Evolutionary conservation across 1,140 invertebrate genomes (phyloP).

Genomic region (Arion vulgaris): DNA sequence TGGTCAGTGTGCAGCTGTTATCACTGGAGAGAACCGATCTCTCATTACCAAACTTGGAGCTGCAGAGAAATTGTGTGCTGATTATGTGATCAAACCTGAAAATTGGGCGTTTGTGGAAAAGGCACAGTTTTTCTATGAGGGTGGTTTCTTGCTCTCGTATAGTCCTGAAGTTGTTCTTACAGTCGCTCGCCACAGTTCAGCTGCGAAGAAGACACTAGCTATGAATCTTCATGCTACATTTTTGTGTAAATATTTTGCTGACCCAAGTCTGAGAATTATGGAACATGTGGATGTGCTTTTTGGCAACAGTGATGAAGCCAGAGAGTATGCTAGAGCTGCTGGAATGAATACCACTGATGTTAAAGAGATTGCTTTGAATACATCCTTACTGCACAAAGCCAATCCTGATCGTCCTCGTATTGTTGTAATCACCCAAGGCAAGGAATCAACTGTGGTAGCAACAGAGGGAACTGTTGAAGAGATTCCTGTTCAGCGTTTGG

Average conservation of each 20-base stretch:
- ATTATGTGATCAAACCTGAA: conserved; percentile 84
- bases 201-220: conserved; percentile 84
- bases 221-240: conserved; percentile 99
- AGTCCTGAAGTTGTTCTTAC: conserved; percentile 88
- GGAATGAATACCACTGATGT: conserved; percentile 82
- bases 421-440: conserved; percentile 94
- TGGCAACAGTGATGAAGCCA: conserved; percentile 94
- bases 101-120: conserved; percentile 84
- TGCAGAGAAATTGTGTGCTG: conserved; percentile 90
- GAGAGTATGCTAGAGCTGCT: conserved; percentile 84
- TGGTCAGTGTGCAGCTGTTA: conserved; percentile 80
- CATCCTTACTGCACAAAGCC: conserved; percentile 83
- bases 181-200: conserved; percentile 83
- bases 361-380: conserved; percentile 87
- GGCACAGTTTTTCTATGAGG: conserved; percentile 90
- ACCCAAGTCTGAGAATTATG: conserved; percentile 84
- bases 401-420: conserved; percentile 78
- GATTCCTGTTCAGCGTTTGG: conserved; percentile 54
- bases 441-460: conserved; percentile 87
- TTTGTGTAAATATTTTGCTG: conserved; percentile 89
- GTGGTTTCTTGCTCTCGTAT: conserved; percentile 96
- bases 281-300: conserved; percentile 97
- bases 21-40: conserved; percentile 84
- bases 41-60: conserved; percentile 95
- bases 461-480: conserved; percentile 67